Evolutionary conservation across 2,888 invertebrate species (phyloP), one percentile per base, ranked within the genome.

Genomic region (Melanargia galathea): DNA sequence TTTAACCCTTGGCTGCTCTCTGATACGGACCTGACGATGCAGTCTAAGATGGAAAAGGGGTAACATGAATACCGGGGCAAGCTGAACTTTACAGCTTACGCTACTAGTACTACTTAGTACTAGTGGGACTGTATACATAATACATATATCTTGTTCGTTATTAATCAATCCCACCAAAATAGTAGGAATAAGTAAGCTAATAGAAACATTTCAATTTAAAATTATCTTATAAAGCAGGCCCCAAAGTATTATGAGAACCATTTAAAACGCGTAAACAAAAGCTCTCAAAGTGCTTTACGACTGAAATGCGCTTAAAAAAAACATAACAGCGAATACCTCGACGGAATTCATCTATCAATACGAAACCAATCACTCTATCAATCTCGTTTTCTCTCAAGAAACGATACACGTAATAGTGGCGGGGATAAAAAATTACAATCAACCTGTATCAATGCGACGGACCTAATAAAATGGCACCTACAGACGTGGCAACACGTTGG

Each of bases 361-460:
- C 56, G 11, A 49, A 26, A 60, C 33, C 62, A 49, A 65, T 65
- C 49, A 45, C 59, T 62, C 55, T 62, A 65, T 63, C 63, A 60
- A 60, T 52, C 35, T 30, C 52, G 52, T 11, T 51, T 33, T 40
- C 46, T 22, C 30, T 40, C 43, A 58, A 52, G 52, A 62, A 62
- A 45, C 43, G 13, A 33, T 33, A 52, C 60, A 51, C 43, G 52
- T 46, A 18, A 52, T 49, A 63, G 52, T 58, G 38, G 46, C n/a
- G 8, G 35, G 30, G 16, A 2, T n/a, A 61, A 65, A 63, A 67
- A 71, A 54, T 60, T 49, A 60, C 62, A 70, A 67, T 67, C 89
- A 82, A 59, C 84, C 88, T 85, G 78, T 90, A 81, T 63, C 75
- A 74, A 46, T 35, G 48, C 54, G 33, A 10, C 22, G 45, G 30